Conservation (phyloP, 2,797 vertebrate genomes). For the Todus mexicanus region DNA sequence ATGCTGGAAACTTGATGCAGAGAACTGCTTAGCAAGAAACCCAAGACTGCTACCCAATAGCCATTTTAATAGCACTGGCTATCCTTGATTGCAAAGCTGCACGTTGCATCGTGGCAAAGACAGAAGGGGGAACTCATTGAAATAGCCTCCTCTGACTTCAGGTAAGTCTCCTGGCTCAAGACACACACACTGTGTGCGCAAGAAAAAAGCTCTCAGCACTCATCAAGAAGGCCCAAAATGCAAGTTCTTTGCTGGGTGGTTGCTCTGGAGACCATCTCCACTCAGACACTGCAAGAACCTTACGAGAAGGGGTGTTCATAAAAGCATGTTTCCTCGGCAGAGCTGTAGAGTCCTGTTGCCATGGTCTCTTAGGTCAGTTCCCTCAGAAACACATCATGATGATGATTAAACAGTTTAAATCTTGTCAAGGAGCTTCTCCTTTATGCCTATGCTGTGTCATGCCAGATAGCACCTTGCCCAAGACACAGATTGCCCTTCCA, state of each 20-base stretch:
- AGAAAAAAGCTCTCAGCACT: background rate
- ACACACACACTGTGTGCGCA: too few species aligned
- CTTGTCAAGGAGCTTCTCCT: background rate
- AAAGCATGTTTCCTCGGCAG: background rate
- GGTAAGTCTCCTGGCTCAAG: background rate
- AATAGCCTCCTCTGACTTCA: background rate
- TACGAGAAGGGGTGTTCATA: rapidly evolving
- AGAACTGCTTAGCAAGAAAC: background rate
- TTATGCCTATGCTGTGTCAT: background rate
- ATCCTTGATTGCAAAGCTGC: background rate
- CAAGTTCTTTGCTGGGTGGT: background rate
- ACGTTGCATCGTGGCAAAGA: background rate
- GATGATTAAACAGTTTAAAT: background rate
- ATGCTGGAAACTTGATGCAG: background rate
- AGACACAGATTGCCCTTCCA: background rate
- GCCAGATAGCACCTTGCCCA: background rate
- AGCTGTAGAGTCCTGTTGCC: background rate
- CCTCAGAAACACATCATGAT: background rate
- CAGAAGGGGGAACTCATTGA: background rate
- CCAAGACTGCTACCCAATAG: background rate
- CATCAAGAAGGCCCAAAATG: background rate
- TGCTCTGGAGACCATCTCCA: background rate
- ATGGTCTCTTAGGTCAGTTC: background rate
- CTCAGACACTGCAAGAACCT: background rate
- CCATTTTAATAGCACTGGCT: background rate